Conservation (phyloP, 1,140 invertebrate species). For the Patella vulgata region DNA sequence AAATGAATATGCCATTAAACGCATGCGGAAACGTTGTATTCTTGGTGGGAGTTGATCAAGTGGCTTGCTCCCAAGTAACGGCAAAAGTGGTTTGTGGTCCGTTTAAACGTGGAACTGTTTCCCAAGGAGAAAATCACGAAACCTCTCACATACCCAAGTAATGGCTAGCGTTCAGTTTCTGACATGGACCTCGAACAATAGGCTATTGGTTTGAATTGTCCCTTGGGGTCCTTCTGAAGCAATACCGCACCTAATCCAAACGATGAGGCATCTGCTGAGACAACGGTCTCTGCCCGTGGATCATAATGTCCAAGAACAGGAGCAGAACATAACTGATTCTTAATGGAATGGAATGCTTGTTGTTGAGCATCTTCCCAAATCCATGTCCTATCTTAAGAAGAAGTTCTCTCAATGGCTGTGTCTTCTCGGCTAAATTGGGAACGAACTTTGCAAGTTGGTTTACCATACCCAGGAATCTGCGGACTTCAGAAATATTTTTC, state of each 20-base stretch:
- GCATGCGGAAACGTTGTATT: slow-evolving; percentile 31
- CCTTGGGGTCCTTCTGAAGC: slow-evolving; percentile 25
- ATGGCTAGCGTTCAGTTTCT: slow-evolving; percentile 64
- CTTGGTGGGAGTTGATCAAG: slow-evolving; percentile 20
- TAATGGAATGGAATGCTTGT: slow-evolving; percentile 9
- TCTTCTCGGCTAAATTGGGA: slow-evolving; percentile 12
- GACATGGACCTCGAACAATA: slow-evolving; percentile 66
- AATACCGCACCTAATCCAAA: slow-evolving; percentile 36
- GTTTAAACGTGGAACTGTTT: slow-evolving; percentile 42
- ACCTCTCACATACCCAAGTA: slow-evolving; percentile 68
- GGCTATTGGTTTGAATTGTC: slow-evolving; percentile 46
- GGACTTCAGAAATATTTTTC: slow-evolving; percentile 3
- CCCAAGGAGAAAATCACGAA: slow-evolving; percentile 50
- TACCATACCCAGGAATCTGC: slow-evolving; percentile 60
- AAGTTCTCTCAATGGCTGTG: slow-evolving; percentile 11
- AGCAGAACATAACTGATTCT: slow-evolving; percentile 5
- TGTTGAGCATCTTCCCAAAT: slow-evolving; percentile 7
- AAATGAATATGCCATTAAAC: slow-evolving; percentile 16
- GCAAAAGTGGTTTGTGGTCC: slow-evolving; percentile 62
- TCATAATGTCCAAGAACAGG: slow-evolving; percentile 12
- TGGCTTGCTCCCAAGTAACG: slow-evolving; percentile 61
- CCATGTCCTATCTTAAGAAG: slow-evolving; percentile 16
- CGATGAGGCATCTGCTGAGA: slow-evolving; percentile 29
- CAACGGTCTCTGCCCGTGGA: slow-evolving; percentile 8
- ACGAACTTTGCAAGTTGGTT: slow-evolving; percentile 66